Percentiles rank a stretch among this genome's conserved stretches.
Evolutionary conservation across 2,797 vertebrate genomes (phyloP).

Genomic region (Neoniphon sammara): DNA sequence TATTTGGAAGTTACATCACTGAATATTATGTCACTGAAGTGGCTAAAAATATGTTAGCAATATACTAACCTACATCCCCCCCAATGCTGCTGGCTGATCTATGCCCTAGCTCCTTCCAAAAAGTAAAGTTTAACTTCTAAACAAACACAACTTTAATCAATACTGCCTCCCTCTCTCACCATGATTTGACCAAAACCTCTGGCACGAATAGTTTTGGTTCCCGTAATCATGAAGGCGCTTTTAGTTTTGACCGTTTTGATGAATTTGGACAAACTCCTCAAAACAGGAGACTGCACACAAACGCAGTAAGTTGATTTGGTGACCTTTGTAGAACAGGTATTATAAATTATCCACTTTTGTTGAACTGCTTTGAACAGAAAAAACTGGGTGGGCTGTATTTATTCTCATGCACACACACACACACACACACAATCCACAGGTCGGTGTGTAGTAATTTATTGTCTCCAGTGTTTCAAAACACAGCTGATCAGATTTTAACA

Average conservation of each 20-base stretch:
- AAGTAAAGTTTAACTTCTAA: slow-evolving; percentile 80
- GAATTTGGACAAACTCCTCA: slow-evolving; percentile 56
- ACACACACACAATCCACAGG: slow-evolving; percentile 8
- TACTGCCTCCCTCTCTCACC: slow-evolving; percentile 50
- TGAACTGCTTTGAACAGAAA: not conserved
- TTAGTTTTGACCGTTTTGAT: slow-evolving; percentile 62
- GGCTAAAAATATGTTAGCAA: not conserved
- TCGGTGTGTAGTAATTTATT: no score
- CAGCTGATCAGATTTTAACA: no score
- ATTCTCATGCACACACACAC: no score
- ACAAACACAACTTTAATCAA: slow-evolving; percentile 80
- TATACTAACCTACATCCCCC: not conserved
- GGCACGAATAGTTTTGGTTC: slow-evolving; percentile 42
- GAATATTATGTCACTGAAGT: no score
- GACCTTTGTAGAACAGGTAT: not conserved
- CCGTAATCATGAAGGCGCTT: slow-evolving; percentile 76
- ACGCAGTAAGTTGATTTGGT: slow-evolving; percentile 68
- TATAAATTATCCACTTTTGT: not conserved
- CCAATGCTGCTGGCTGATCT: slow-evolving; percentile 32
- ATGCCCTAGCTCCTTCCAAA: slow-evolving; percentile 45
- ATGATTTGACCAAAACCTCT: slow-evolving; percentile 24
- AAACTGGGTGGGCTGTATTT: not conserved
- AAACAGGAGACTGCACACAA: slow-evolving; percentile 56
- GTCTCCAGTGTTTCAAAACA: no score
- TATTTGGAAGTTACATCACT: not conserved